phyloP scores from a whole-genome alignment of 2,888 invertebrate genomes.

The Nysson spinosus region DNA sequence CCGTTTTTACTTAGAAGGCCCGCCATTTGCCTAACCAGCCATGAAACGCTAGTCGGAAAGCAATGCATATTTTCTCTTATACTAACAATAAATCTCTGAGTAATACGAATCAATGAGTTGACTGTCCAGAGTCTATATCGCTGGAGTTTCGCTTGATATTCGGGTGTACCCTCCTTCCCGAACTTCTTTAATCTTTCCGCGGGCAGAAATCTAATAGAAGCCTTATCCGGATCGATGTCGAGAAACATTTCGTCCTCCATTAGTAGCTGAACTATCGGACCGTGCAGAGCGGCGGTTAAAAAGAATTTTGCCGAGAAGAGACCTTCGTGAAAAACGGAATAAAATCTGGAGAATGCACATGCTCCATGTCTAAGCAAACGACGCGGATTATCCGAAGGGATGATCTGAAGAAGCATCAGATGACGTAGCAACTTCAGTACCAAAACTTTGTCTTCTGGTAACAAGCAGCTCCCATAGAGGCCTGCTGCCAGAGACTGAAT shows the following conservation, averaged over 20 bases:
- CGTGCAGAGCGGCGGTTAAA: slow-evolving; percentile 93
- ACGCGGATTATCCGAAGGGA: slow-evolving; percentile 84
- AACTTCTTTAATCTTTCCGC: slow-evolving; percentile 83
- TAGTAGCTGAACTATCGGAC: slow-evolving; percentile 93
- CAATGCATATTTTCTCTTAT: slow-evolving; percentile 91
- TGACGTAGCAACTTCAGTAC: slow-evolving; percentile 83
- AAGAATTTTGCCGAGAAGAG: slow-evolving; percentile 95
- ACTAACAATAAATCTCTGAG: slow-evolving; percentile 89
- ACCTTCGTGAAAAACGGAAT: slow-evolving; percentile 92
- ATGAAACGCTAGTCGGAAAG: slow-evolving; percentile 93
- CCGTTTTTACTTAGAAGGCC: slow-evolving; percentile 82
- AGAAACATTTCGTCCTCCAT: slow-evolving; percentile 94
- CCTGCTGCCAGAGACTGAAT: slow-evolving; percentile 82
- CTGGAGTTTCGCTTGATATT: slow-evolving; percentile 85
- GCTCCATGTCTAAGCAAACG: slow-evolving; percentile 89
- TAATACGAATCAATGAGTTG: slow-evolving; percentile 87
- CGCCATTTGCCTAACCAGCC: slow-evolving; percentile 93
- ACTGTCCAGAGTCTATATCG: slow-evolving; percentile 90
- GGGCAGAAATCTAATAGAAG: slow-evolving; percentile 82
- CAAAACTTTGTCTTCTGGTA: slow-evolving; percentile 86
- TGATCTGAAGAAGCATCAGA: slow-evolving; percentile 85
- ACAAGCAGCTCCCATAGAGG: slow-evolving; percentile 85
- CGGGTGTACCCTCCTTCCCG: slow-evolving; percentile 86
- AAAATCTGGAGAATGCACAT: slow-evolving; percentile 91
- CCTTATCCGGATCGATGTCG: slow-evolving; percentile 94